These are phyloP conservation scores for Micropoecilia bifurca DNA, from an alignment of 2,797 vertebrate genomes.

Conservation along the genomic window DNA sequence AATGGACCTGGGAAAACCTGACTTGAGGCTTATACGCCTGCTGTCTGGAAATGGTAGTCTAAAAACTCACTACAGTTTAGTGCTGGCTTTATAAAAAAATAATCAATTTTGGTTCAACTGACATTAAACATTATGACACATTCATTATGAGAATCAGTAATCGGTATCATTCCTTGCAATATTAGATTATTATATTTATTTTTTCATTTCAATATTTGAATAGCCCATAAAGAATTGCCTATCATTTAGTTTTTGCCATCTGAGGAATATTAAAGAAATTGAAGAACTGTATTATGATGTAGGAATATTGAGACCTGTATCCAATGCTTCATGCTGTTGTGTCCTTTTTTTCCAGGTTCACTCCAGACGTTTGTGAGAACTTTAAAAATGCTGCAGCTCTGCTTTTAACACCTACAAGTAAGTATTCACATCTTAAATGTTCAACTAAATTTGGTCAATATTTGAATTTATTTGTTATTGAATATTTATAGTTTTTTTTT, in stretches of 20 bases:
- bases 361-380: not conserved
- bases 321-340: not conserved
- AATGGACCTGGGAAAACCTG: not conserved
- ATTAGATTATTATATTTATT: not conserved
- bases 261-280: not conserved
- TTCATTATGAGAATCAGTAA: not conserved
- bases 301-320: not conserved
- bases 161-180: not conserved
- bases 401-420: not conserved
- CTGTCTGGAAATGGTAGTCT: not conserved
- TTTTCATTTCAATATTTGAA: not conserved
- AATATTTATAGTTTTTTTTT: not conserved
- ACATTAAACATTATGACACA: not conserved
- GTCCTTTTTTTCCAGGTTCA: not conserved
- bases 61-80: not conserved
- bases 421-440: not conserved
- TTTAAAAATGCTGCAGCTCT: not conserved
- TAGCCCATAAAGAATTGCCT: not conserved
- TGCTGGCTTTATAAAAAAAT: not conserved
- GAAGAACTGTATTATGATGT: not conserved
- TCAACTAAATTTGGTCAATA: not conserved
- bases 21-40: not conserved
- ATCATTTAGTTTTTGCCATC: not conserved
- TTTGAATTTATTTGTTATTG: not conserved
- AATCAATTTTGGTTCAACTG: not conserved